phyloP scores from a whole-genome alignment of 2,797 vertebrate genomes.

The Cyprinodon diabolis region DNA sequence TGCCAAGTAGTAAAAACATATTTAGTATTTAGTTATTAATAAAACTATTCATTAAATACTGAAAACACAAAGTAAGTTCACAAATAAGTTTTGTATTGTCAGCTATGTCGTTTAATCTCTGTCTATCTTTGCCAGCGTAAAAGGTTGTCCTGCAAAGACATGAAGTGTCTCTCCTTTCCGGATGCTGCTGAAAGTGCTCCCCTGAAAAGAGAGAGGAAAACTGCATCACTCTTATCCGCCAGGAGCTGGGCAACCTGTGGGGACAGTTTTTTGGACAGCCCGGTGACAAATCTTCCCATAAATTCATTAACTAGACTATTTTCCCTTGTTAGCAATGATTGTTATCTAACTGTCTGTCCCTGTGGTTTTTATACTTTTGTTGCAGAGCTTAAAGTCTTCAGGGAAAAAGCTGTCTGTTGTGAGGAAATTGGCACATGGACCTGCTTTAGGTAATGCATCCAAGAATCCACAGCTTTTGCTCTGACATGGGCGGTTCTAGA shows the following conservation, averaged over 20 bases:
- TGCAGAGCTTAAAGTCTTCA: conserved; percentile 69
- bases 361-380: conserved; percentile 11
- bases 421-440: conserved; percentile 62
- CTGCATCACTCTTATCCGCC: conserved; percentile 58
- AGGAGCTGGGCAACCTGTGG: conserved; percentile 86
- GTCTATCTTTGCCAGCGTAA: conserved; percentile 74
- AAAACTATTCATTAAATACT: background rate
- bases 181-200: conserved; percentile 64
- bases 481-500: background rate
- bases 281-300: conserved; percentile 60
- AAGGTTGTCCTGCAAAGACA: conserved; percentile 60
- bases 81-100: background rate
- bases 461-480: background rate
- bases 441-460: conserved; percentile 67
- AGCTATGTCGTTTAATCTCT: background rate
- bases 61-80: background rate
- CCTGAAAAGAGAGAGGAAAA: conserved; percentile 54
- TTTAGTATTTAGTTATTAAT: no score
- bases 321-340: background rate
- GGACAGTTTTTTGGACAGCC: conserved; percentile 82
- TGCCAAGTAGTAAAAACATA: background rate
- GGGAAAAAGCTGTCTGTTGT: conserved; percentile 65
- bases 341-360: background rate
- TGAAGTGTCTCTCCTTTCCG: conserved; percentile 77
- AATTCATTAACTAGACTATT: background rate